These are phyloP conservation scores for Sarcophilus harrisii DNA, from an alignment of 2,797 vertebrate genomes.

Conservation along the genomic window DNA sequence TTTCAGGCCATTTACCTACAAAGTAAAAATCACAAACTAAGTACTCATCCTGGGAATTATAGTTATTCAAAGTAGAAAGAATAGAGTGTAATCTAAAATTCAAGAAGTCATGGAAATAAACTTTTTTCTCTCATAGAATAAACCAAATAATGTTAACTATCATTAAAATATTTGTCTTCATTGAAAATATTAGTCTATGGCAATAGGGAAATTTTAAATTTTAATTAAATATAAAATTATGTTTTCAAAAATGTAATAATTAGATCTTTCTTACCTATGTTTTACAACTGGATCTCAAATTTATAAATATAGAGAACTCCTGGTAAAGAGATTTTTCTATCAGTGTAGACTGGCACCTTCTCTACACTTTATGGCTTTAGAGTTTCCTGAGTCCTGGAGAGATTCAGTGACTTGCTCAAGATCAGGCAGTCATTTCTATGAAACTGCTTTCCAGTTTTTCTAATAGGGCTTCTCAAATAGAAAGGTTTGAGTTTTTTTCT, in stretches of 20 bases:
- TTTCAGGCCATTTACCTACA: conserved; percentile 9
- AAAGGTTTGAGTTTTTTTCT: neutral
- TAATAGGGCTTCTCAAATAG: neutral
- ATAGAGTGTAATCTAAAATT: conserved; percentile 31
- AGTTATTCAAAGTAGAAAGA: conserved; percentile 15
- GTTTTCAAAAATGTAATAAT: conserved; percentile 69
- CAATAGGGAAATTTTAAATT: conserved; percentile 43
- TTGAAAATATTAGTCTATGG: conserved; percentile 67
- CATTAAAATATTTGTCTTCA: conserved; percentile 79
- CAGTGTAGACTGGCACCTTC: neutral
- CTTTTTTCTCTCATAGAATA: conserved; percentile 61
- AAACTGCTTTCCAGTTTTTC: neutral
- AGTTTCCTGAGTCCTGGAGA: neutral
- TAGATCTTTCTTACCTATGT: conserved; percentile 68
- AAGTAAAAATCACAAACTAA: conserved; percentile 47
- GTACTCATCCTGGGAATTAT: conserved; percentile 3
- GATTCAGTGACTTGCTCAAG: neutral
- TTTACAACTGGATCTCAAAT: neutral
- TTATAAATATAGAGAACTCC: neutral
- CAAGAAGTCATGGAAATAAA: conserved; percentile 56
- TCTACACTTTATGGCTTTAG: neutral
- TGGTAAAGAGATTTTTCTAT: neutral
- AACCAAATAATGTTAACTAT: conserved; percentile 72
- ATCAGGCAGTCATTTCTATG: neutral
- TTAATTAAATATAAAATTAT: conserved; percentile 72